phyloP scores from a whole-genome alignment of 1,140 invertebrate species.

The Cydia amplana region DNA sequence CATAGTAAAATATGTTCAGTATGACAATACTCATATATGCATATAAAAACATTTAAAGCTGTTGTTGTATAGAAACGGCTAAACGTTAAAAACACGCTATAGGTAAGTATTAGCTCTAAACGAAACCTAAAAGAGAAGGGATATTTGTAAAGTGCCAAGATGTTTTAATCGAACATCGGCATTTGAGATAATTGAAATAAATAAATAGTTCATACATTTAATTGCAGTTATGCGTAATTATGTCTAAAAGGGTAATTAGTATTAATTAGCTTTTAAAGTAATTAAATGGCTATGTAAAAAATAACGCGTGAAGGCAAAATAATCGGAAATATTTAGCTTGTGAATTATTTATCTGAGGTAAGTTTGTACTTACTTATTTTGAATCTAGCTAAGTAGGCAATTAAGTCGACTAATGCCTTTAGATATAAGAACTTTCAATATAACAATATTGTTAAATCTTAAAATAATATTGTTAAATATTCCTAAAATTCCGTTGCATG shows the following conservation, averaged over 20 bases:
- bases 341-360: background rate
- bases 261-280: constrained; percentile 4
- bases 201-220: background rate
- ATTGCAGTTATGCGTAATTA: background rate
- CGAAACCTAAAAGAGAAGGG: background rate
- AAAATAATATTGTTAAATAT: no score
- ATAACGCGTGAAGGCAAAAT: background rate
- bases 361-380: background rate
- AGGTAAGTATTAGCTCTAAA: no score
- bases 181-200: background rate
- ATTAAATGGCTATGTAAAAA: background rate
- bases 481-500: no score
- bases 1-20: no score
- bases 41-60: no score
- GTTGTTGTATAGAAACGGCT: no score
- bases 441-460: no score
- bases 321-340: background rate
- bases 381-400: no score
- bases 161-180: background rate
- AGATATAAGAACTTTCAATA: no score
- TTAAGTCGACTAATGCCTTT: no score
- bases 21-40: no score
- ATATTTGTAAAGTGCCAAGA: constrained; percentile 2
- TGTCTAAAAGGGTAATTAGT: constrained; percentile 8
- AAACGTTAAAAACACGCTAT: no score